Percentiles rank a stretch among this genome's conserved stretches.
Conservation (phyloP, 2,797 vertebrate species). For the Acanthurus leucopareius region DNA sequence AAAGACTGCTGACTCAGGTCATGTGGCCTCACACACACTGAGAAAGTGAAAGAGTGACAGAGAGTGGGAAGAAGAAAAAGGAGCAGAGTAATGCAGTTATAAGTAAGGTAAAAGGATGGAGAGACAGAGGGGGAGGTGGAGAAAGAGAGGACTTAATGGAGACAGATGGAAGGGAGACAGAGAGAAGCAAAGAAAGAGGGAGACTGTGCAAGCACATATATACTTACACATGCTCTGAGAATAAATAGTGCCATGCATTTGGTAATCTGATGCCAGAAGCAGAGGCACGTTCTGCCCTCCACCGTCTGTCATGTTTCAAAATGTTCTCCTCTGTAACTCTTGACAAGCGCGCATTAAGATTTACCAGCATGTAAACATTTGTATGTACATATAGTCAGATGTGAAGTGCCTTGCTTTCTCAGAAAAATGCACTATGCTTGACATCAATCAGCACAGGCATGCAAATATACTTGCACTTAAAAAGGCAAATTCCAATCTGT, state of each 20-base stretch:
- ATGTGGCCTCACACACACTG: constrained; percentile 31
- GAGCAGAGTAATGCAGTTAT: constrained; percentile 14
- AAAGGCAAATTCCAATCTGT: background rate
- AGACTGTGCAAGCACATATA: background rate
- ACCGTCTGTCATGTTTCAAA: constrained; percentile 11
- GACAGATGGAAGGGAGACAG: background rate
- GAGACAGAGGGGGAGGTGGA: background rate
- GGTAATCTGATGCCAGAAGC: background rate
- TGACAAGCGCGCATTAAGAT: background rate
- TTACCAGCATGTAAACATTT: background rate
- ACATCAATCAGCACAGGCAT: background rate
- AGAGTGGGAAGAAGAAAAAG: constrained; percentile 13
- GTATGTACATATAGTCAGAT: background rate
- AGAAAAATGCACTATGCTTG: background rate
- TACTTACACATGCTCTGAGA: background rate
- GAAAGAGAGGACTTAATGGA: background rate
- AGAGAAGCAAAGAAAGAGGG: background rate
- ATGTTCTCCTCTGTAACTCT: background rate
- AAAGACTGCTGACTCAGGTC: constrained; percentile 72
- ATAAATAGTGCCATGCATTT: background rate
- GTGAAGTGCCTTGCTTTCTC: background rate
- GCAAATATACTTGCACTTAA: background rate
- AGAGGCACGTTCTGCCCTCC: background rate
- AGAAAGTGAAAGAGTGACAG: constrained; percentile 34
- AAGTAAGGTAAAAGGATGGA: constrained; percentile 9